Evolutionary conservation across 1,140 invertebrate species (phyloP), one percentile per base, ranked within the genome.

Genomic region (Varroa destructor): DNA sequence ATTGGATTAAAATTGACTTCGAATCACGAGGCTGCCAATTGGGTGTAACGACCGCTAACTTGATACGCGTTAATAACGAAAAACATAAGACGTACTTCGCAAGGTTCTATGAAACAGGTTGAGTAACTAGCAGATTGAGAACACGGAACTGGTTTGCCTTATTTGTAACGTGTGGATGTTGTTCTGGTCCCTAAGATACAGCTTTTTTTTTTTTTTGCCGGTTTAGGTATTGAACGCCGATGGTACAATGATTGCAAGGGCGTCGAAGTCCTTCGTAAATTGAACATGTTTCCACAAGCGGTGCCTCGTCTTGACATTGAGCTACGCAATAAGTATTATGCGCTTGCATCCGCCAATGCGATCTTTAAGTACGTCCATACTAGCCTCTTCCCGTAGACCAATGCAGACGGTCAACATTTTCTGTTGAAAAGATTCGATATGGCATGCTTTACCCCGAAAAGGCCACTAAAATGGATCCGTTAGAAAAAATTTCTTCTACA

Each of bases 331-430:
- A 67, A 67, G 61, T 67, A 67, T 40, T 67, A 67, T 40, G 61
- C 61, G 37, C 61, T 67, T 46, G 61, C 61, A n/a, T 67, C 61
- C 12, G 61, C 61, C 12, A 67, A 67, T 40, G 61, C 61, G 12
- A 12, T 67, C 61, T 36, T 67, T 10, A 67, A 67, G 61, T 67
- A 37, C 12, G 61, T 40, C 12, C 1, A 37, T 67, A 3, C 12
- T 25, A 25, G 25, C 25, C 25, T 25, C 25, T 25, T 25, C 25
- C 25, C 25, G 25, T 25, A 25, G 25, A 25, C 25, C 25, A 25
- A 25, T 25, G 25, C 25, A 25, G 25, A 25, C 10, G 37, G 37
- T 10, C 46, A 46, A 67, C 12, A 1, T 37, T 12, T 40, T 40
- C 46, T 67, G 12, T 3, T 14, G 12, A 37, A 12, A 37, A 36